Percentiles rank a stretch among this genome's conserved stretches.
phyloP scores from a whole-genome alignment of 2,888 invertebrate genomes.

The Hydriomena furcata region DNA sequence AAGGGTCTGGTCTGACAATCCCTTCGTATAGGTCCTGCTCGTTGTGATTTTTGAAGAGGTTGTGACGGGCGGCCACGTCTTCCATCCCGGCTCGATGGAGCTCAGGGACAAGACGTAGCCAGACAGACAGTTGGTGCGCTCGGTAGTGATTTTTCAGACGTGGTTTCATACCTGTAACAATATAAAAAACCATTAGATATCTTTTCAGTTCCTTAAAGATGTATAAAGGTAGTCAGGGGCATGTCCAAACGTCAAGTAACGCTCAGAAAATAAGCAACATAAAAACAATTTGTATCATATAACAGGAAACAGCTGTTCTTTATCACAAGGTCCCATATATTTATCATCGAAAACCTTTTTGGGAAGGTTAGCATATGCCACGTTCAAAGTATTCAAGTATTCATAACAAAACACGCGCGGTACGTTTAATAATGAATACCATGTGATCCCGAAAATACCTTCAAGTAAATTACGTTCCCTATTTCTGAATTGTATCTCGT shows the following conservation, averaged over 20 bases:
- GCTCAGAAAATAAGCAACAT: too few species aligned
- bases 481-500: conserved; percentile 29
- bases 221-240: too few species aligned
- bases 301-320: too few species aligned
- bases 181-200: too few species aligned
- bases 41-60: conserved; percentile 94
- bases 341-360: too few species aligned
- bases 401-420: conserved; percentile 5
- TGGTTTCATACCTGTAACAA: conserved; percentile 92
- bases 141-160: conserved; percentile 96
- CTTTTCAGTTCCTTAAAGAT: too few species aligned
- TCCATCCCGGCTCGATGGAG: conserved; percentile 94
- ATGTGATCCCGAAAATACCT: conserved; percentile 21
- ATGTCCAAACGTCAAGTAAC: too few species aligned
- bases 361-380: not conserved
- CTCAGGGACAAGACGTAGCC: conserved; percentile 97
- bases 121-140: conserved; percentile 96
- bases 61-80: conserved; percentile 93
- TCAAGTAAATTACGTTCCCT: conserved; percentile 22
- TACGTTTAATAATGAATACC: conserved; percentile 6
- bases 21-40: conserved; percentile 96
- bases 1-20: conserved; percentile 92
- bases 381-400: not conserved
- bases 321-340: too few species aligned
- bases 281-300: too few species aligned